Conservation (phyloP, 1,140 invertebrate species). For the Drosophila santomea region DNA sequence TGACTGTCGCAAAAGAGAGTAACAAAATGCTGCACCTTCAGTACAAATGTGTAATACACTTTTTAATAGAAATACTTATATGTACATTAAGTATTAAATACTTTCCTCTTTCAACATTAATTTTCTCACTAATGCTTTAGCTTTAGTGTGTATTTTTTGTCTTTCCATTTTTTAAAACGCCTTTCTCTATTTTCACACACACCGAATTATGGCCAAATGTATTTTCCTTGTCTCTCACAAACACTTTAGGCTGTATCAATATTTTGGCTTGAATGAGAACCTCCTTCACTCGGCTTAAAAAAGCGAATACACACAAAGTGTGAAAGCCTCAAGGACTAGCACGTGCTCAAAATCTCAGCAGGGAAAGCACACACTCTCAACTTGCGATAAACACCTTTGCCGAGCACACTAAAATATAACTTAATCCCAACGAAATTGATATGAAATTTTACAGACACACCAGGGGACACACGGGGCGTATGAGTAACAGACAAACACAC, state of each 20-base stretch:
- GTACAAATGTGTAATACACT: no score
- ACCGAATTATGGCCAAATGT: slow-evolving; percentile 5
- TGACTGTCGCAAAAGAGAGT: slow-evolving; percentile 35
- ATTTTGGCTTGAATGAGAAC: slow-evolving; percentile 51
- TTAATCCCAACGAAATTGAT: slow-evolving; percentile 79
- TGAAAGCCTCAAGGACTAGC: slow-evolving; percentile 71
- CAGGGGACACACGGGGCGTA: slow-evolving; percentile 47
- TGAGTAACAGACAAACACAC: slow-evolving; percentile 40
- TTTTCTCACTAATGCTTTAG: no score
- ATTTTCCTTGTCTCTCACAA: slow-evolving; percentile 24
- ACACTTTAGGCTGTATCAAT: slow-evolving; percentile 64
- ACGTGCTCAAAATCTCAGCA: slow-evolving; percentile 76
- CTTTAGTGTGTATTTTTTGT: background rate
- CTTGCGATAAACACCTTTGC: slow-evolving; percentile 69
- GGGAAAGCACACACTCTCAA: slow-evolving; percentile 39
- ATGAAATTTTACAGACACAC: slow-evolving; percentile 69
- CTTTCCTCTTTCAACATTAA: no score
- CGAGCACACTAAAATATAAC: slow-evolving; percentile 79
- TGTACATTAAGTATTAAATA: no score
- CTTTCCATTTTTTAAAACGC: background rate
- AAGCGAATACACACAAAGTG: slow-evolving; percentile 52
- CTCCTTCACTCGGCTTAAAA: slow-evolving; percentile 36
- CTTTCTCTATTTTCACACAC: background rate
- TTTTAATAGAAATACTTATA: no score
- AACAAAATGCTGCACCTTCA: no score